phyloP scores from a whole-genome alignment of 2,888 invertebrate species.

The Amiota mariae region DNA sequence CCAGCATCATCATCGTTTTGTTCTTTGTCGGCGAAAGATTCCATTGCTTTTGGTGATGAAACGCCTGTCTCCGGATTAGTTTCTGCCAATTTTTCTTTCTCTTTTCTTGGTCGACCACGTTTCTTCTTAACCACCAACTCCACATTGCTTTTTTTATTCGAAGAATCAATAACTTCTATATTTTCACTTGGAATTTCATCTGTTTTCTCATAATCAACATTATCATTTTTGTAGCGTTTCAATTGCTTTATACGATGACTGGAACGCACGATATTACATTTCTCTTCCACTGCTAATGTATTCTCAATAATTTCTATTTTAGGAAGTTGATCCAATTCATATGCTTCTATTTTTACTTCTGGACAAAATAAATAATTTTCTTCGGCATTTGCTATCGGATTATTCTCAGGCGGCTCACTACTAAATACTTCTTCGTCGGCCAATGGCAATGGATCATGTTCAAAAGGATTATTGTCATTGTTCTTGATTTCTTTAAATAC shows the following conservation, averaged over 20 bases:
- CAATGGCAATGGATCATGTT: constrained; percentile 59
- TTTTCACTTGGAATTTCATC: too few relatives aligned
- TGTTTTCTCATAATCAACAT: not conserved
- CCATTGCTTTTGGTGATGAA: constrained; percentile 33
- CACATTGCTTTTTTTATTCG: not conserved
- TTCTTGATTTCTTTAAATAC: constrained; percentile 54
- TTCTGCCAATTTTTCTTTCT: constrained; percentile 43
- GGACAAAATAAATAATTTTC: constrained; percentile 56
- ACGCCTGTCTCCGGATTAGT: constrained; percentile 10
- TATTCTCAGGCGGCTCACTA: too few relatives aligned
- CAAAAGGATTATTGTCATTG: constrained; percentile 45
- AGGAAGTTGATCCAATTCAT: constrained; percentile 66
- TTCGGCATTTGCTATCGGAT: too few relatives aligned
- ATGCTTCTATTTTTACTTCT: constrained; percentile 67
- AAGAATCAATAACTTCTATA: not conserved
- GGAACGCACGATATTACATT: constrained; percentile 22
- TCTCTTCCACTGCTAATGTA: not conserved
- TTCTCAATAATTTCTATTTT: constrained; percentile 67
- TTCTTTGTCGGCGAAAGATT: constrained; percentile 33
- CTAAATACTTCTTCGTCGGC: constrained; percentile 48
- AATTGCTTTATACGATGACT: constrained; percentile 43
- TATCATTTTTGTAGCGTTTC: constrained; percentile 45
- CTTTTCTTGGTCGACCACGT: constrained; percentile 65
- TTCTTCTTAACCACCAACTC: constrained; percentile 46
- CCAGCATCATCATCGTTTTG: constrained; percentile 40